A percentile compares a stretch with the other conserved stretches of the same genome.
phyloP scores from a whole-genome alignment of 2,113 vertebrate genomes.

The Cebus imitator region DNA sequence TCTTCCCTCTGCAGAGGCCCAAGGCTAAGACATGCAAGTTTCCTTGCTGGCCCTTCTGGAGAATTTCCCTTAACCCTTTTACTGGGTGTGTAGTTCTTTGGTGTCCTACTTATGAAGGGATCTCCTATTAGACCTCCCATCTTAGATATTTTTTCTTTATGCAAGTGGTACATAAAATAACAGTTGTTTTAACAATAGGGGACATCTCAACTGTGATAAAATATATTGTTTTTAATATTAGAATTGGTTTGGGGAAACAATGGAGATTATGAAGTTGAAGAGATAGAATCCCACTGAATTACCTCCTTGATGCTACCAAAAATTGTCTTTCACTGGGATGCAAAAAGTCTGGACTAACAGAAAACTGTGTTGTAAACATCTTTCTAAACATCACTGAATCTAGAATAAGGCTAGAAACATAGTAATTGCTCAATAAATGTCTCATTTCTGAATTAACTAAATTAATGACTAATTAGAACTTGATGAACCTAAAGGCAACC shows the following conservation, averaged over 20 bases:
- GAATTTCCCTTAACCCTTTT: not conserved
- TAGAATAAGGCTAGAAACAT: not conserved
- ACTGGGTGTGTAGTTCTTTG: not conserved
- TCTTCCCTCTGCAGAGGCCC: not conserved
- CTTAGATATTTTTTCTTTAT: not conserved
- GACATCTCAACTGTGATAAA: not conserved
- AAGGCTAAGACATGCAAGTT: not conserved
- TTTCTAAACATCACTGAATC: not conserved
- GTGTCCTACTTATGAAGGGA: not conserved
- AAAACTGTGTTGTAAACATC: not conserved
- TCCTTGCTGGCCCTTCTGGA: not conserved
- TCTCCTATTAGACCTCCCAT: not conserved
- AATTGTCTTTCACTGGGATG: not conserved
- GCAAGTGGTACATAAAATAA: not conserved
- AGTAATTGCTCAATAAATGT: not conserved
- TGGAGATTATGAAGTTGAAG: not conserved
- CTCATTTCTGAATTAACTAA: conserved; percentile 8
- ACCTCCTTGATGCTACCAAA: not conserved
- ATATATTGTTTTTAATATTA: not conserved
- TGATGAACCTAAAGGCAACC: not conserved
- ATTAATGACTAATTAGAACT: not conserved
- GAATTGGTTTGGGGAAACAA: not conserved
- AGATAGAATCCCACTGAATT: not conserved
- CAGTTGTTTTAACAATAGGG: not conserved
- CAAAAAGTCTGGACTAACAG: not conserved